phyloP scores from a whole-genome alignment of 2,113 vertebrate species.

The Girardinichthys multiradiatus region DNA sequence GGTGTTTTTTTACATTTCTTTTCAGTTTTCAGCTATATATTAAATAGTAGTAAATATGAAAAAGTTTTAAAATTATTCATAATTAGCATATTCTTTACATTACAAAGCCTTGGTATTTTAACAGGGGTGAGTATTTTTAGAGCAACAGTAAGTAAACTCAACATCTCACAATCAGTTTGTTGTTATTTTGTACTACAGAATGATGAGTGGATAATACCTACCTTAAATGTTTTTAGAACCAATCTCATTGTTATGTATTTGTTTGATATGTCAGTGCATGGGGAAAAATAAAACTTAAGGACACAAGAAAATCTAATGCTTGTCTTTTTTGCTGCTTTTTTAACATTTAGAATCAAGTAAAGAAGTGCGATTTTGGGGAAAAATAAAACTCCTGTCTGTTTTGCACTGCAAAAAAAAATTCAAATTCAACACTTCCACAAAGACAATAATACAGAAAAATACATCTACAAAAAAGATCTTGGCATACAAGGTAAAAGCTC shows the following conservation, averaged over 20 bases:
- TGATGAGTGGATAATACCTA: not conserved
- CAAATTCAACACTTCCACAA: not conserved
- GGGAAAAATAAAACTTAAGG: constrained; percentile 11
- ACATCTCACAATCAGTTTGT: too few relatives aligned
- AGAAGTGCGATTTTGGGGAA: not conserved
- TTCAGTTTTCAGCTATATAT: not conserved
- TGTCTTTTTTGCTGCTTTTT: not conserved
- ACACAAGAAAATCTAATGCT: not conserved
- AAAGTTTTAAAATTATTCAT: not conserved
- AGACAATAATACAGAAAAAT: too few relatives aligned
- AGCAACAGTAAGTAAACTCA: too few relatives aligned
- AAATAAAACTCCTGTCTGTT: not conserved
- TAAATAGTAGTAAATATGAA: not conserved
- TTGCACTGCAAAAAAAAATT: not conserved
- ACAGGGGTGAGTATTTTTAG: too few relatives aligned
- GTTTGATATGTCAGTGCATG: constrained; percentile 7
- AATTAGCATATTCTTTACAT: not conserved
- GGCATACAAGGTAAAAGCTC: not conserved
- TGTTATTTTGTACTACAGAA: not conserved
- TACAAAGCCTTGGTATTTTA: not conserved
- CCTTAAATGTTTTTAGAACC: not conserved
- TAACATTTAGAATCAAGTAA: not conserved
- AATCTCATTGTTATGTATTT: constrained; percentile 10
- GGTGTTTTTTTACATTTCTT: not conserved
- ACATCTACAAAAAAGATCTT: too few relatives aligned